These are phyloP conservation scores for Sipha maydis DNA, from an alignment of 2,888 invertebrate species.

Conservation along the genomic window DNA sequence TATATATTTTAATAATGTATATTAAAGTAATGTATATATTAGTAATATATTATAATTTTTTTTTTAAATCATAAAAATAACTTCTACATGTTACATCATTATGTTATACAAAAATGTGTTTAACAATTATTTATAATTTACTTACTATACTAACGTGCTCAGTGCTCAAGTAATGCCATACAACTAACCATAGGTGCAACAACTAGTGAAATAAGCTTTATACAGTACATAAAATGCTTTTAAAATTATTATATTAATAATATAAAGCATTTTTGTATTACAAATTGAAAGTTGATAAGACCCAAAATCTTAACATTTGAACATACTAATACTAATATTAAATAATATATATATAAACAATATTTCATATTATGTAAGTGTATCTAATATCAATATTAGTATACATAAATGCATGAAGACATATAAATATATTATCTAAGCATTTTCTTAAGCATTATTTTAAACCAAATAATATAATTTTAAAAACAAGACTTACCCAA, in stretches of 20 bases:
- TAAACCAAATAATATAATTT: constrained; percentile 2
- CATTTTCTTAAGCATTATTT: constrained; percentile 18
- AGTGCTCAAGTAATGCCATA: constrained; percentile 50
- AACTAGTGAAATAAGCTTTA: constrained; percentile 37
- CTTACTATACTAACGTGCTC: constrained; percentile 26
- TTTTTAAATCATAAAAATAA: too few species aligned
- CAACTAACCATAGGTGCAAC: constrained; percentile 45
- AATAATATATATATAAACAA: too few species aligned
- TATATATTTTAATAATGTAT: too few species aligned
- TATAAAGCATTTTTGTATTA: constrained; percentile 24
- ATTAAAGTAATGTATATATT: too few species aligned
- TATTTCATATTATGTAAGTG: background rate
- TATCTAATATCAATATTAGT: too few species aligned
- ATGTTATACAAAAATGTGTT: background rate
- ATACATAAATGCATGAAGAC: background rate
- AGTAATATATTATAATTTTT: too few species aligned
- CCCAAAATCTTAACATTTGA: background rate
- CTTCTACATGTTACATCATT: background rate
- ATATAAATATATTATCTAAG: background rate
- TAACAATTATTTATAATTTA: constrained; percentile 7
- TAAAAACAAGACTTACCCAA: constrained; percentile 69
- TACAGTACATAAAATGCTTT: constrained; percentile 8
- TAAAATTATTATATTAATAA: constrained; percentile 63
- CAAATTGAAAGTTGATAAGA: background rate
- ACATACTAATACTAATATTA: constrained; percentile 2